Conservation (phyloP, 2,113 vertebrate species). For the Xenopus tropicalis region DNA sequence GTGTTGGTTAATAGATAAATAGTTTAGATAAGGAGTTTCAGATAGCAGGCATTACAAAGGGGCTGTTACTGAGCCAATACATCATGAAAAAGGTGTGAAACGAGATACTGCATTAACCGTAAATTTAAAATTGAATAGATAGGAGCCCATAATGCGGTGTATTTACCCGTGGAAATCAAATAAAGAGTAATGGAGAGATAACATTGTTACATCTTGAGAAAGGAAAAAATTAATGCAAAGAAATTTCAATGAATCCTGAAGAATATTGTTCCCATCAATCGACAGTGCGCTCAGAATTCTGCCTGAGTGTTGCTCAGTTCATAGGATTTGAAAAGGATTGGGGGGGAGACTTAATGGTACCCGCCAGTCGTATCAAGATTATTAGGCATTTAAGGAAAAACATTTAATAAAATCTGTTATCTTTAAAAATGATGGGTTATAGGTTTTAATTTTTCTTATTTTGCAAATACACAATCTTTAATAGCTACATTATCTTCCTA, state of each 20-base stretch:
- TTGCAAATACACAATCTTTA: no score
- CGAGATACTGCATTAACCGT: conserved; percentile 31
- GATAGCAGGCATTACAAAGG: not conserved
- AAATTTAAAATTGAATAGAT: conserved; percentile 23
- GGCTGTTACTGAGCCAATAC: not conserved
- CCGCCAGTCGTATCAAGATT: no score
- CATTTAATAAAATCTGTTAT: no score
- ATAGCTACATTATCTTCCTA: no score
- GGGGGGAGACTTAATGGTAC: no score
- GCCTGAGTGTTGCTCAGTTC: no score
- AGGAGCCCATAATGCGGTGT: conserved; percentile 9
- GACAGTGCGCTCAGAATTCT: not conserved
- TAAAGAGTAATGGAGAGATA: conserved; percentile 25
- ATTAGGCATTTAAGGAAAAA: no score
- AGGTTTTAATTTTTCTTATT: no score
- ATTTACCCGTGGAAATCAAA: conserved; percentile 40
- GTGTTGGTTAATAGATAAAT: not conserved
- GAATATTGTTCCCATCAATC: conserved; percentile 11
- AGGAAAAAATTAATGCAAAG: conserved; percentile 20
- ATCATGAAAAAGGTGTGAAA: conserved; percentile 28
- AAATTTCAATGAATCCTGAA: conserved; percentile 23
- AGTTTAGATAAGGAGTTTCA: not conserved
- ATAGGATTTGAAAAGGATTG: no score
- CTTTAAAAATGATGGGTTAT: no score
- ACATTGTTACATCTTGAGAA: conserved; percentile 21